These are phyloP conservation scores for Cosmorhoe ocellata DNA, from an alignment of 2,888 invertebrate species.

Conservation along the genomic window DNA sequence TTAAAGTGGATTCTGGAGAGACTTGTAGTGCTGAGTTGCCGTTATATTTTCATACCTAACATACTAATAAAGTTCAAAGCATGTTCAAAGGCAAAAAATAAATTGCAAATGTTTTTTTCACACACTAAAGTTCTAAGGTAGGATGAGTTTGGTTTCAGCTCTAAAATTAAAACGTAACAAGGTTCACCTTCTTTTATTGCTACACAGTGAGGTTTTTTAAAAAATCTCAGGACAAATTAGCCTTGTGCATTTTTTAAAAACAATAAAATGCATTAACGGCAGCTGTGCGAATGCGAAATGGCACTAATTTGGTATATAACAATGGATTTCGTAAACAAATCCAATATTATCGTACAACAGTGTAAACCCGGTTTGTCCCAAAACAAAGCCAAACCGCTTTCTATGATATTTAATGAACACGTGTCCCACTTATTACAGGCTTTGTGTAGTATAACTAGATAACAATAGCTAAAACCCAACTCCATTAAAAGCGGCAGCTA, in stretches of 20 bases:
- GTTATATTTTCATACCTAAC: too few relatives aligned
- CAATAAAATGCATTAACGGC: neutral
- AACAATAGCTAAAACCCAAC: neutral
- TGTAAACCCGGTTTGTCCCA: neutral
- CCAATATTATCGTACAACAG: neutral
- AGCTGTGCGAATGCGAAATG: too few relatives aligned
- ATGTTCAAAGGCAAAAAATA: too few relatives aligned
- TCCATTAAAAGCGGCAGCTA: too few relatives aligned
- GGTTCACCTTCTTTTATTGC: too few relatives aligned
- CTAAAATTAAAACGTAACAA: too few relatives aligned
- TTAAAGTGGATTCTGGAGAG: constrained; percentile 1
- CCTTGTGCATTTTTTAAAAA: too few relatives aligned
- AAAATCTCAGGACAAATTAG: too few relatives aligned
- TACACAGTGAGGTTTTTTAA: too few relatives aligned
- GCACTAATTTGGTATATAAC: neutral
- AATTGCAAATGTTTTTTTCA: neutral
- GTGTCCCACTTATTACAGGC: constrained; percentile 7
- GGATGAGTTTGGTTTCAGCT: too few relatives aligned
- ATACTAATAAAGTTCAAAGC: too few relatives aligned
- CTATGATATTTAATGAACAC: constrained; percentile 7
- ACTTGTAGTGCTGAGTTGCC: neutral
- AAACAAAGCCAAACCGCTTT: constrained; percentile 2
- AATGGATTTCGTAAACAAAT: neutral
- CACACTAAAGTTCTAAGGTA: too few relatives aligned
- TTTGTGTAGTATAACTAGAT: neutral